Base-by-base conservation (phyloP, 2,797 vertebrate genomes). In the Taeniopygia guttata region DNA sequence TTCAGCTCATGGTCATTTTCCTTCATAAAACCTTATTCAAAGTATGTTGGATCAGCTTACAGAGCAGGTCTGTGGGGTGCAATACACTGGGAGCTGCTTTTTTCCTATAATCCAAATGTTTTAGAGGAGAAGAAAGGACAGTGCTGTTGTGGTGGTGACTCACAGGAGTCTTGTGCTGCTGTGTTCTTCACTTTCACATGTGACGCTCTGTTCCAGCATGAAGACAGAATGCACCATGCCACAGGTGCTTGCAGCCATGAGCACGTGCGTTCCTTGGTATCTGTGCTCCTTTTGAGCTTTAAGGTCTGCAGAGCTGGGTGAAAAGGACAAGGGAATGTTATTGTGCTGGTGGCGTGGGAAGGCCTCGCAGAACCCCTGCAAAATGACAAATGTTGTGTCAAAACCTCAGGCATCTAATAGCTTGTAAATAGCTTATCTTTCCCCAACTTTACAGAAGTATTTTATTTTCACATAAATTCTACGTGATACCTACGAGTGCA, bases 201-300 rank as follows among this genome's bases (percentile, higher is more conserved):
- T 74, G 88, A 55, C 84, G 60, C 60, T 91, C 78, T 16, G 2
- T 54, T 84, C n/a, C 43, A 11, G 26, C 36, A 4, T 10, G 52
- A 70, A 81, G 56, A 40, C 45, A 3, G 4, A 3, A 14, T 3
- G 22, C 20, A 21, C n/a, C 11, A 0, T 0, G 0, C 49, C 78
- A 38, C 13, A 36, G 51, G 30, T 88, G 73, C 49, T 58, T 68
- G 62, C 48, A 70, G 0, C 62, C 17, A 2, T 30, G 26, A 51
- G 27, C 40, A 1, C 18, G 27, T 76, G 58, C 42, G 27, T 63
- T 84, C 25, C 67, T 55, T 14, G 1, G 9, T 64, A 2, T 32
- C 76, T 49, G 14, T 38, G 90, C 70, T 70, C 18, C 3, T 85
- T 83, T 60, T 87, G 49, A 73, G 26, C 64, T 38, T 46, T 49